A percentile compares a stretch with the other conserved stretches of the same genome.
phyloP scores from a whole-genome alignment of 2,888 invertebrate genomes.

The Idaea dimidiata region DNA sequence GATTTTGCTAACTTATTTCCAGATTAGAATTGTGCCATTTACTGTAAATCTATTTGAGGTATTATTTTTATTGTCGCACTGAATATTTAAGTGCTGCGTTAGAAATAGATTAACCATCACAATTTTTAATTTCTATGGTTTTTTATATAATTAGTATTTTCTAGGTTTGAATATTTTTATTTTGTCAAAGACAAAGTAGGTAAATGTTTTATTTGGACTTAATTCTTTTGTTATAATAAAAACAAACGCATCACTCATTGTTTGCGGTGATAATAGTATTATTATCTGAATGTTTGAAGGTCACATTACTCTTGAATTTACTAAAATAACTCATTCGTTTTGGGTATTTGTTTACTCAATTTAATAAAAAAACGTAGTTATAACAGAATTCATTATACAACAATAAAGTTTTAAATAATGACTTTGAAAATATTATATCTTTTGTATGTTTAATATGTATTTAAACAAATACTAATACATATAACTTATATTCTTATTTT shows the following conservation, averaged over 20 bases:
- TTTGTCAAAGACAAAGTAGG: slow-evolving; percentile 1
- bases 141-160: slow-evolving; percentile 8
- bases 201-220: neutral
- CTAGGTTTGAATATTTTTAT: slow-evolving; percentile 10
- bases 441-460: neutral
- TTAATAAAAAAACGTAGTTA: neutral
- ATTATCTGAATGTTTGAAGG: neutral
- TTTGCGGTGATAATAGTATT: slow-evolving; percentile 14
- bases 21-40: slow-evolving; percentile 70
- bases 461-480: neutral
- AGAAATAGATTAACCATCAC: slow-evolving; percentile 18
- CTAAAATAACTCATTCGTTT: neutral
- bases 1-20: slow-evolving; percentile 58
- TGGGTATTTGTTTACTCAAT: neutral
- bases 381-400: neutral
- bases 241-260: slow-evolving; percentile 18
- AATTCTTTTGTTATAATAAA: slow-evolving; percentile 5
- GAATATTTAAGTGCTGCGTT: slow-evolving; percentile 12
- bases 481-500: neutral
- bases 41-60: slow-evolving; percentile 33
- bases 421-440: neutral
- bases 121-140: slow-evolving; percentile 8
- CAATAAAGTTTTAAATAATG: neutral
- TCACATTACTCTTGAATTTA: neutral
- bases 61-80: slow-evolving; percentile 20